Percentiles rank a stretch among this genome's conserved stretches.
Conservation (phyloP, 1,140 invertebrate genomes). For the Dolichoris vasculosae region DNA sequence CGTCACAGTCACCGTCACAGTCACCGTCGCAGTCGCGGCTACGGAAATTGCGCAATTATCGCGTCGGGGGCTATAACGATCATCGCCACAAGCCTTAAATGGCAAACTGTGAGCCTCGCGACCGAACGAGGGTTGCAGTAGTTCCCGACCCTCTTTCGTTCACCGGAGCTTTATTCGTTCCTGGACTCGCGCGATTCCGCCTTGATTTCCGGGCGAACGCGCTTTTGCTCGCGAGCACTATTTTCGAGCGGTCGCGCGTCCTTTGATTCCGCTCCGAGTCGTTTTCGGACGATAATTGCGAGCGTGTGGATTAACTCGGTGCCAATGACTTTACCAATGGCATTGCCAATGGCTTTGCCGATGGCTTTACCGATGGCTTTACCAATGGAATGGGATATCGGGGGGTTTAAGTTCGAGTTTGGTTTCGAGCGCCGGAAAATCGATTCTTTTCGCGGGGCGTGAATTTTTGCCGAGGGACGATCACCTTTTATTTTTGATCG, state of each 20-base stretch:
- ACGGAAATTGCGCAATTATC: constrained; percentile 62
- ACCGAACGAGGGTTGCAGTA: not conserved
- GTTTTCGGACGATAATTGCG: not conserved
- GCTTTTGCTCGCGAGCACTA: not conserved
- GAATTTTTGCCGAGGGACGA: too few species aligned
- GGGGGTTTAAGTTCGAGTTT: too few species aligned
- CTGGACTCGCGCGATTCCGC: not conserved
- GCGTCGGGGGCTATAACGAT: constrained; percentile 56
- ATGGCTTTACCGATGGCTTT: too few species aligned
- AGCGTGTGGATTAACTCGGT: not conserved
- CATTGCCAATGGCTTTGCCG: too few species aligned
- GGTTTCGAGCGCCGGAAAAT: too few species aligned
- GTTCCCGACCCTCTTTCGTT: not conserved
- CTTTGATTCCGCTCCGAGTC: not conserved
- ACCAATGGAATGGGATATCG: too few species aligned
- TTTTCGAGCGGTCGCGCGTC: not conserved
- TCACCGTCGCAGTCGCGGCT: not conserved
- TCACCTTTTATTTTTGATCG: too few species aligned
- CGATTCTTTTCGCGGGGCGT: too few species aligned
- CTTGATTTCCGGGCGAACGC: not conserved
- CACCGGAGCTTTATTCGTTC: not conserved
- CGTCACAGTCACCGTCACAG: constrained; percentile 38
- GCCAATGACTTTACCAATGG: not conserved
- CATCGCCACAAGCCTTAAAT: constrained; percentile 59
- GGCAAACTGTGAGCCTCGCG: constrained; percentile 50